Conservation (phyloP, 2,797 vertebrate genomes). For the Orestias chungarensis region DNA sequence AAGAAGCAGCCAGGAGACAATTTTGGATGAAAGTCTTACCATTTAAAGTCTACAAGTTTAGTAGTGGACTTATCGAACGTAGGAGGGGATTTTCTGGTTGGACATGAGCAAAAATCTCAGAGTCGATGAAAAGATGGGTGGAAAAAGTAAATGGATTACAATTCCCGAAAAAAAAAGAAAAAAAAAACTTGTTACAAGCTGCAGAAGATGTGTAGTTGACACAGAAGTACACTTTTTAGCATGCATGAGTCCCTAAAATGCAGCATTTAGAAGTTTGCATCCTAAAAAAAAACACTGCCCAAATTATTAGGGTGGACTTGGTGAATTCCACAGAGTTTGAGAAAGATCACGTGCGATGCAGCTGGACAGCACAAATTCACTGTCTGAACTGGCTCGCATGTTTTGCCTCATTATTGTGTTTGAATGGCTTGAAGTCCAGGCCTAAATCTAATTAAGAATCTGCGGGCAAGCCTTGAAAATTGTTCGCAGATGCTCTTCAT, state of each 20-base stretch:
- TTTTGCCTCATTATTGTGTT: not conserved
- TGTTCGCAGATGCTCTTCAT: not conserved
- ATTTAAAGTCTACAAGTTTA: no score
- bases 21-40: no score
- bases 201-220: not conserved
- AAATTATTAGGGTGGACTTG: not conserved
- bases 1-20: not conserved
- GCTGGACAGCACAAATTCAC: not conserved
- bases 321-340: not conserved
- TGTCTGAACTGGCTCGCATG: not conserved
- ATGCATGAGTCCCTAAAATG: not conserved
- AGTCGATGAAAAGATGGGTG: not conserved
- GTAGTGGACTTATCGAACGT: no score
- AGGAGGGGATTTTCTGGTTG: no score
- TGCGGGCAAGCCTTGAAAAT: not conserved
- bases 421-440: not conserved
- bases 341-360: not conserved
- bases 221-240: no score
- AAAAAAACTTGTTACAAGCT: not conserved
- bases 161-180: not conserved
- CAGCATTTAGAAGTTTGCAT: not conserved
- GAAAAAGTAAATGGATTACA: not conserved
- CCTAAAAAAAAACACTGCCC: not conserved
- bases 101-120: no score
- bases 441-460: constrained; percentile 4